Evolutionary conservation across 2,888 invertebrate species (phyloP), one percentile per base, ranked within the genome.

Genomic region (Lasioglossum oenotherae): DNA sequence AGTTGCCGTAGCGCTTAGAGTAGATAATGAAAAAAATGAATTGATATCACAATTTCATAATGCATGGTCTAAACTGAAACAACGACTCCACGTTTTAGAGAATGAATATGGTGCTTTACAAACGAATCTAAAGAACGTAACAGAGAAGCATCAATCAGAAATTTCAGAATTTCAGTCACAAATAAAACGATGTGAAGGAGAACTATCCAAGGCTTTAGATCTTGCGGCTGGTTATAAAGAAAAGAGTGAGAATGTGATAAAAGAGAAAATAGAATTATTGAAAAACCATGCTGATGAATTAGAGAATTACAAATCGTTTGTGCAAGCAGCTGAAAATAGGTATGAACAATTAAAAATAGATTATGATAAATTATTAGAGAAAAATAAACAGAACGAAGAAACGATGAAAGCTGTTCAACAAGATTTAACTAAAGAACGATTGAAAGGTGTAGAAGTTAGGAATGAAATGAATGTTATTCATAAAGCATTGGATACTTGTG

Each of bases 1-100:
- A 91, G 94, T 98, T 46, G 97, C 98, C 0, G 98, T 98, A 0
- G 98, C 98, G 0, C 94, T 98, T 8, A 96, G 97, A 94, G 97
- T 98, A 0, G 98, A 98, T 94, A 96, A 97, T 80, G 96, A 97
- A 0, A 98, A 98, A 93, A 98, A 98, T 91, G 95, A 96, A 0
- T 97, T 97, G 0, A 96, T 98, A 80, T 92, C 95, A 5, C 97
- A 97, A 91, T 96, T 97, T 69, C 96, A 97, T 81, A 96, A 96
- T 23, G 97, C 97, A 0, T 97, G 97, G 96, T 95, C 96, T 27
- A 96, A 96, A 92, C 96, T 96, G 73, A 94, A 94, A 75, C 88
- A 94, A 92, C 89, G 95, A 93, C 93, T 95, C 94, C 92, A 91
- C 87, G 90, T 84, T n/a, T 82, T 95, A 27, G 95, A 96, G 85